Conservation (phyloP, 2,797 vertebrate genomes). For the Acanthurus tractus region DNA sequence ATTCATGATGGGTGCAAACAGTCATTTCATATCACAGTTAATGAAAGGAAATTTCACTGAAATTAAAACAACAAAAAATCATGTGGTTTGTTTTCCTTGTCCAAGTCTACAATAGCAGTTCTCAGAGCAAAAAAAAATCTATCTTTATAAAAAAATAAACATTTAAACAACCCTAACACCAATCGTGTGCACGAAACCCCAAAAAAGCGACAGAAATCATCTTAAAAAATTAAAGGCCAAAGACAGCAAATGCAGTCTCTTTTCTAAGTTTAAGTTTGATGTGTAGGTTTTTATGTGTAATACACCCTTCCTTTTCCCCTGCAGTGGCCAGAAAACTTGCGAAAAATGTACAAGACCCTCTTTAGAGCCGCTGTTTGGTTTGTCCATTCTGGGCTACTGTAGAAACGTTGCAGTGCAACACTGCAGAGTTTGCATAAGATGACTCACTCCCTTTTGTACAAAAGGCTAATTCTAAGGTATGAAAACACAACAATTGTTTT, state of each 20-base stretch:
- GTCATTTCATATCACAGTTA: not conserved
- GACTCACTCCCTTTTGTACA: too few relatives aligned
- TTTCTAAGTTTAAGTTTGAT: not conserved
- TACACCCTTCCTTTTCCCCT: too few relatives aligned
- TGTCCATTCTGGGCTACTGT: too few relatives aligned
- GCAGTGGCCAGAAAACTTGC: too few relatives aligned
- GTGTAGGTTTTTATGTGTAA: too few relatives aligned
- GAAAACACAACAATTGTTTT: too few relatives aligned
- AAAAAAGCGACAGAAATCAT: conserved; percentile 1
- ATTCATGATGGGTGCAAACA: conserved; percentile 11
- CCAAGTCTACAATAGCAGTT: not conserved
- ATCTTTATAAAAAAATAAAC: not conserved
- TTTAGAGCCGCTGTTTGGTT: too few relatives aligned
- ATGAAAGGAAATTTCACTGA: conserved; percentile 7
- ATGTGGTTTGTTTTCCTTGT: too few relatives aligned
- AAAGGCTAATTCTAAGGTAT: too few relatives aligned
- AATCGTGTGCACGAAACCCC: not conserved
- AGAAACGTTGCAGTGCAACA: too few relatives aligned
- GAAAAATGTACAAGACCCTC: too few relatives aligned
- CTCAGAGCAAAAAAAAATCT: not conserved
- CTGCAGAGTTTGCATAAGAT: too few relatives aligned
- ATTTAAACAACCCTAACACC: not conserved
- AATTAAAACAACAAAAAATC: conserved; percentile 16
- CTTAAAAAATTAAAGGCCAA: conserved; percentile 8
- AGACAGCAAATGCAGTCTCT: not conserved